These are phyloP conservation scores for Phoenoteleia sp. DNA, from an alignment of 2,888 invertebrate species.

Conservation along the genomic window DNA sequence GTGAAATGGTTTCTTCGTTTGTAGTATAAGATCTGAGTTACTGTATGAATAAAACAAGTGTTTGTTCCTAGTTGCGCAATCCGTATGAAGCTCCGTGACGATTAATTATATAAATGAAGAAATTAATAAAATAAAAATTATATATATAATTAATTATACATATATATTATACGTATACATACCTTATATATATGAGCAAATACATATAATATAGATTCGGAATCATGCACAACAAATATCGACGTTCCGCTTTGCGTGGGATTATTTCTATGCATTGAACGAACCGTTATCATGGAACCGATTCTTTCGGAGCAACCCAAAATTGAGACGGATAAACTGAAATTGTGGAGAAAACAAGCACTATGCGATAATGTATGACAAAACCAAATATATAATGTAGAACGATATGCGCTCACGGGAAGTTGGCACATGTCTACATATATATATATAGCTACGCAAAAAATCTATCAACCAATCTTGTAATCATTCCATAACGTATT, in stretches of 20 bases:
- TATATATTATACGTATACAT: conserved; percentile 64
- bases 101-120: conserved; percentile 53
- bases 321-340: not conserved
- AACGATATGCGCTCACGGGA: conserved; percentile 54
- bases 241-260: conserved; percentile 37
- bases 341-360: conserved; percentile 38
- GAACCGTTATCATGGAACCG: conserved; percentile 52
- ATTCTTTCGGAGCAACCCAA: conserved; percentile 21
- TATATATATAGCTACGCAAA: conserved; percentile 78
- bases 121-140: conserved; percentile 27
- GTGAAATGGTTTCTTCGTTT: conserved; percentile 72
- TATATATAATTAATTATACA: conserved; percentile 59
- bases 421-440: conserved; percentile 48
- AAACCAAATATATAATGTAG: conserved; percentile 67
- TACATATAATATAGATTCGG: conserved; percentile 56
- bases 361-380: conserved; percentile 44
- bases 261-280: conserved; percentile 54
- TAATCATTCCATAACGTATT: conserved; percentile 85
- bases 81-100: conserved; percentile 68
- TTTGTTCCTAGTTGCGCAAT: conserved; percentile 79
- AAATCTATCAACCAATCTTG: conserved; percentile 84
- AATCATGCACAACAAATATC: conserved; percentile 68
- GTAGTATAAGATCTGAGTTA: conserved; percentile 72
- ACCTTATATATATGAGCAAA: conserved; percentile 38
- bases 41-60: conserved; percentile 73